Evolutionary conservation across 2,113 vertebrate genomes (phyloP), one percentile per base, ranked within the genome.

Genomic region (Triplophysa rosa): DNA sequence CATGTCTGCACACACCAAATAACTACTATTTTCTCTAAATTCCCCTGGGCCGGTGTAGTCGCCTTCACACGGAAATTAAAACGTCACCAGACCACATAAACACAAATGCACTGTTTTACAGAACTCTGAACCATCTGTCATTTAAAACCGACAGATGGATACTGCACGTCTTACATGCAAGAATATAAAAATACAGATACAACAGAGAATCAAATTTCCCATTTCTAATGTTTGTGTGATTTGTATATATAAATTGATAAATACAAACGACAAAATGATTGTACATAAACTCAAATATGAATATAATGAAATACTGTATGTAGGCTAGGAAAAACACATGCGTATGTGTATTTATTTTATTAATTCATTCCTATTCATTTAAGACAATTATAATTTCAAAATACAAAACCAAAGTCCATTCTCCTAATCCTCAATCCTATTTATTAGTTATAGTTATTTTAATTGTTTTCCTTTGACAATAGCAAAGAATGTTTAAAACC

Each of bases 81-180:
- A 70, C 59, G 70, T 49, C 66, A 63, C 52, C 67, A 70, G 54
- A 26, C n/a, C 66, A 68, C 64, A 79, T 52, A 59, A 54, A 70
- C 37, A 58, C 75, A 70, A 26, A 37, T 63, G 63, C 83, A 64
- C 56, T 26, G 40, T n/a, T 16, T 61, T 73, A 40, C 37, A 73
- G 56, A 61, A 37, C 58, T 45, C 14, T n/a, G 58, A 47, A 47
- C 54, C 56, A 61, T 59, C 56, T 73, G 70, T 61, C 56, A 21
- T 71, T 37, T 40, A n/a, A 26, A 73, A 17, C 70, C 17, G 56
- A 61, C 4, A 9, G n/a, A 45, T 73, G 21, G 23, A 59, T 52
- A 17, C 49, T 7, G 56, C 16, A 17, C 33, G 40, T 61, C n/a
- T 21, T 19, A 61, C 42, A 61, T 17, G n/a, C 21, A 11, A 73